Conservation (phyloP, 2,797 vertebrate genomes). For the Lagorchestes hirsutus region DNA sequence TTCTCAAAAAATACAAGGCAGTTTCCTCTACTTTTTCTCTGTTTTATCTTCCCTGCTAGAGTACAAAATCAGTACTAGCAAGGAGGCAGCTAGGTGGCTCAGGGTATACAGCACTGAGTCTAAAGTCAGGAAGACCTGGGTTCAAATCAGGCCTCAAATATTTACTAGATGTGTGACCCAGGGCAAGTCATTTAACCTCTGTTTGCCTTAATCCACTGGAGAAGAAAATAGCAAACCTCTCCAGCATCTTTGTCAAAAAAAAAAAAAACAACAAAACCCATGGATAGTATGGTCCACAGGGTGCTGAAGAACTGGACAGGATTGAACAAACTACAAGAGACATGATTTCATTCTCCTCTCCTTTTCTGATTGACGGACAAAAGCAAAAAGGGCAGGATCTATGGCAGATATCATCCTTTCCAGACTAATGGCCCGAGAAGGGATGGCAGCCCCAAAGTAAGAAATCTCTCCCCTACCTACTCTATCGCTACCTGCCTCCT, state of each 20-base stretch:
- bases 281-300: not conserved
- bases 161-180: not conserved
- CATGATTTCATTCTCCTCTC: not conserved
- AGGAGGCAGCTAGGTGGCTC: not conserved
- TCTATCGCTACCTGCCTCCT: too few relatives aligned
- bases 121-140: not conserved
- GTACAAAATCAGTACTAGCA: not conserved
- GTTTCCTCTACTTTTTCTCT: not conserved
- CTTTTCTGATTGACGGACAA: not conserved
- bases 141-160: not conserved
- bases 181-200: not conserved
- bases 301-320: not conserved
- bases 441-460: not conserved
- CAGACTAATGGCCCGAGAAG: not conserved
- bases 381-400: not conserved
- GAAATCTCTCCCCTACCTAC: not conserved
- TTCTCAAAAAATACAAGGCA: not conserved
- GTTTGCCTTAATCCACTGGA: not conserved
- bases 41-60: not conserved
- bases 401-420: not conserved
- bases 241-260: not conserved
- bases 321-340: not conserved
- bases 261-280: too few relatives aligned
- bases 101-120: not conserved
- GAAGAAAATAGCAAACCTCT: not conserved